Conservation (phyloP, 2,113 vertebrate genomes). For the Mormyrus lacerda region DNA sequence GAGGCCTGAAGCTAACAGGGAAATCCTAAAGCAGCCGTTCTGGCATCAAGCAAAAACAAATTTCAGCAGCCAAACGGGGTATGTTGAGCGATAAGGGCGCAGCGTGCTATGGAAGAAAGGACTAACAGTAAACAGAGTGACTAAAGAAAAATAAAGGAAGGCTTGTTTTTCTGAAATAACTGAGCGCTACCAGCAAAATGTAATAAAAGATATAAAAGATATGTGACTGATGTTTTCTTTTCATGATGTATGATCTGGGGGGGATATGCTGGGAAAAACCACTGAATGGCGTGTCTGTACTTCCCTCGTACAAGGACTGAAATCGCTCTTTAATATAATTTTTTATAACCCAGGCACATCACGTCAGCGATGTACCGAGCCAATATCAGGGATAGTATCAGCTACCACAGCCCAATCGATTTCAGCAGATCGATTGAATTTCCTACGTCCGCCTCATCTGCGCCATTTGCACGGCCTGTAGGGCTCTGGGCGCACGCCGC, state of each 20-base stretch:
- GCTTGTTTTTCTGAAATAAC: conserved; percentile 20
- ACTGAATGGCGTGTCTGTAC: not conserved
- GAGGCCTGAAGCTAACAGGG: not conserved
- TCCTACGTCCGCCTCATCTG: not conserved
- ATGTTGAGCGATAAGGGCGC: not conserved
- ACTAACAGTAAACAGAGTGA: not conserved
- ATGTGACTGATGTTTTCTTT: conserved; percentile 28
- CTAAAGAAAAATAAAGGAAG: not conserved
- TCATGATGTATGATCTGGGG: conserved; percentile 26
- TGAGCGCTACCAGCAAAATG: conserved; percentile 1
- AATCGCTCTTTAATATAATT: not conserved
- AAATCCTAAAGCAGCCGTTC: not conserved
- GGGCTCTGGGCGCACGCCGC: not conserved
- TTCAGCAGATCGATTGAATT: not conserved
- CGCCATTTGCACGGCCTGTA: not conserved
- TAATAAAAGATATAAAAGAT: conserved; percentile 25
- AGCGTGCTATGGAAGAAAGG: not conserved
- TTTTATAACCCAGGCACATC: not conserved
- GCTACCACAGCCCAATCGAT: not conserved
- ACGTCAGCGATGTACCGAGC: not conserved
- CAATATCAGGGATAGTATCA: not conserved
- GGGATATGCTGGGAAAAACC: not conserved
- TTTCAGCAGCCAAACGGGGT: not conserved
- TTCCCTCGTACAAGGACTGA: not conserved
- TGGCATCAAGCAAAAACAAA: not conserved